Conservation (phyloP, 2,797 vertebrate species). For the Intellagama lesueurii region DNA sequence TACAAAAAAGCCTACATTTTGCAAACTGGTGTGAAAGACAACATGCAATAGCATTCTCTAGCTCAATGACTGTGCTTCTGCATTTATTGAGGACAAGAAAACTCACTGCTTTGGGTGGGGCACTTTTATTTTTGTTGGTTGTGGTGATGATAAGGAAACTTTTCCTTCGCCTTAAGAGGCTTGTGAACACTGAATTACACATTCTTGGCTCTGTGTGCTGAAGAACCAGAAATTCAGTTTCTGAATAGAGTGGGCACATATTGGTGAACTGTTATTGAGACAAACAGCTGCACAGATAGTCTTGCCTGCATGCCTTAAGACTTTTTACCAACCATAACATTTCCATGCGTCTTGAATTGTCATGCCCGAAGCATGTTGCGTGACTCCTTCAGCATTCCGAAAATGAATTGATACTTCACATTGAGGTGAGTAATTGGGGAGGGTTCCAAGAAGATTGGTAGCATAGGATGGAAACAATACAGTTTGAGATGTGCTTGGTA, state of each 20-base stretch:
- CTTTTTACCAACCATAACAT: neutral
- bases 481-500: neutral
- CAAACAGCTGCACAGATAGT: neutral
- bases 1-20: neutral
- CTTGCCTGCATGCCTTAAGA: neutral
- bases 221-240: neutral
- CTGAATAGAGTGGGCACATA: neutral
- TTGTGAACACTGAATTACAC: neutral
- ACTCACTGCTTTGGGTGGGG: neutral
- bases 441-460: neutral
- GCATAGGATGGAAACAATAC: neutral
- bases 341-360: neutral
- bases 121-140: neutral
- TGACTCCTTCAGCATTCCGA: neutral
- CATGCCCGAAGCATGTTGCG: neutral
- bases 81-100: neutral
- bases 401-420: neutral
- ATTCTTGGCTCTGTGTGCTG: neutral
- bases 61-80: neutral
- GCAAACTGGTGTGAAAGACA: neutral
- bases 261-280: neutral
- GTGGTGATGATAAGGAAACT: neutral
- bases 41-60: neutral
- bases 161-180: neutral
- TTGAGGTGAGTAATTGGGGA: neutral